Evolutionary conservation across 1,140 invertebrate species (phyloP), one percentile per base, ranked within the genome.

Genomic region (Thaumatotibia leucotreta): DNA sequence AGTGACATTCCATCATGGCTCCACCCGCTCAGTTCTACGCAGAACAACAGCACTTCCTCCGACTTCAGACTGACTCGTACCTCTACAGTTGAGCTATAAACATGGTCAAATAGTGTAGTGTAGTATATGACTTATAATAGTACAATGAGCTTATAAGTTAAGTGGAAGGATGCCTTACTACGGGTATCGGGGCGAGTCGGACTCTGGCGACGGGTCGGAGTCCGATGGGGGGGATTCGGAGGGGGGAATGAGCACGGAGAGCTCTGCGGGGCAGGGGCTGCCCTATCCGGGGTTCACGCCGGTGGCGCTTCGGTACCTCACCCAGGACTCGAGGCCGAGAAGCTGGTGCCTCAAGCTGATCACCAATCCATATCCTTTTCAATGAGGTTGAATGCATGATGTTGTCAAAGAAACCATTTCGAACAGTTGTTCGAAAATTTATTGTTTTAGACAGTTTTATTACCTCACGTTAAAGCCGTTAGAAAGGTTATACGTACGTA

Each of bases 361-460:
- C 91, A 98, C 97, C 52, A 99, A 98, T 95, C 97, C 97, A 98
- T 98, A 98, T 98, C 97, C 97, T 98, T 98, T 98, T 95, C 82
- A 89, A 91, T 80, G n/a, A n/a, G n/a, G n/a, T n/a, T n/a, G n/a
- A n/a, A n/a, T n/a, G n/a, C n/a, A n/a, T n/a, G n/a, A n/a, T n/a
- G n/a, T n/a, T n/a, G n/a, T n/a, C n/a, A n/a, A n/a, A n/a, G n/a
- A n/a, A n/a, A n/a, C n/a, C n/a, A n/a, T n/a, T n/a, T n/a, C n/a
- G n/a, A n/a, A n/a, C n/a, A n/a, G n/a, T n/a, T n/a, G n/a, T n/a
- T n/a, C n/a, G n/a, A n/a, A n/a, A n/a, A n/a, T n/a, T n/a, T n/a
- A n/a, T n/a, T n/a, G n/a, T n/a, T n/a, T n/a, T n/a, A n/a, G n/a
- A n/a, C n/a, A n/a, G n/a, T n/a, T n/a, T n/a, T n/a, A n/a, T n/a